These are phyloP conservation scores for Trididemnum nubilum DNA, from an alignment of 23 tunicate genomes.

Conservation along the genomic window DNA sequence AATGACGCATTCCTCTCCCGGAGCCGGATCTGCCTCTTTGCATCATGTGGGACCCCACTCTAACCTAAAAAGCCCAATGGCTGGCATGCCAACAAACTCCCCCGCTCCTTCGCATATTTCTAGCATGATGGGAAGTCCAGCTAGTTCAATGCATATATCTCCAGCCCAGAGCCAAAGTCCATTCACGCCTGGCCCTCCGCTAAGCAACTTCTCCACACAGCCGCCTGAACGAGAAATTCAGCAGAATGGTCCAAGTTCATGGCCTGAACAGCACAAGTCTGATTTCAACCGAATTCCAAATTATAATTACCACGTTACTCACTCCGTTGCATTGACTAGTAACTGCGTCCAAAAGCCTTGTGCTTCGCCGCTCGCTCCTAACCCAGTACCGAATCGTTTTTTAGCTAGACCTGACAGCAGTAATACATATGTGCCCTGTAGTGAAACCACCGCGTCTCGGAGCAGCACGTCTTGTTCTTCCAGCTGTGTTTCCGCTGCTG, in stretches of 20 bases:
- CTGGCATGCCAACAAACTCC: slow-evolving; percentile 24
- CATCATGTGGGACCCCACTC: slow-evolving; percentile 18
- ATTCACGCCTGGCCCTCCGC: neutral
- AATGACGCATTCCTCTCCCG: slow-evolving; percentile 56
- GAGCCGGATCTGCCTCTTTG: slow-evolving; percentile 12
- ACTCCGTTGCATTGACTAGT: slow-evolving; percentile 13
- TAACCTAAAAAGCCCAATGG: slow-evolving; percentile 45
- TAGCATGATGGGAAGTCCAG: slow-evolving; percentile 15
- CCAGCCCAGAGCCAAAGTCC: neutral
- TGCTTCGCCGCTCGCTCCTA: slow-evolving; percentile 1
- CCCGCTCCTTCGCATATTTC: slow-evolving; percentile 26
- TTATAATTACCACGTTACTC: slow-evolving; percentile 36
- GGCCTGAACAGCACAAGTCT: slow-evolving; percentile 14
- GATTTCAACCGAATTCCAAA: neutral
- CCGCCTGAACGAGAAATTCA: neutral
- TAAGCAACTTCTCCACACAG: too few species aligned
- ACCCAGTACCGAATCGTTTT: slow-evolving; percentile 53
- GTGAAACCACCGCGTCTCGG: slow-evolving; percentile 2
- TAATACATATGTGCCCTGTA: slow-evolving; percentile 7
- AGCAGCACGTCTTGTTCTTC: neutral
- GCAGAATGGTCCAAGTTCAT: neutral
- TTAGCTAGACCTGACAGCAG: slow-evolving; percentile 91
- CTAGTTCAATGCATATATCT: neutral
- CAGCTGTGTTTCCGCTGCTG: slow-evolving; percentile 36
- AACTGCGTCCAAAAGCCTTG: slow-evolving; percentile 23